Evolutionary conservation across 2,113 vertebrate species (phyloP), one percentile per base, ranked within the genome.

Genomic region (Dicrurus megarhynchus): DNA sequence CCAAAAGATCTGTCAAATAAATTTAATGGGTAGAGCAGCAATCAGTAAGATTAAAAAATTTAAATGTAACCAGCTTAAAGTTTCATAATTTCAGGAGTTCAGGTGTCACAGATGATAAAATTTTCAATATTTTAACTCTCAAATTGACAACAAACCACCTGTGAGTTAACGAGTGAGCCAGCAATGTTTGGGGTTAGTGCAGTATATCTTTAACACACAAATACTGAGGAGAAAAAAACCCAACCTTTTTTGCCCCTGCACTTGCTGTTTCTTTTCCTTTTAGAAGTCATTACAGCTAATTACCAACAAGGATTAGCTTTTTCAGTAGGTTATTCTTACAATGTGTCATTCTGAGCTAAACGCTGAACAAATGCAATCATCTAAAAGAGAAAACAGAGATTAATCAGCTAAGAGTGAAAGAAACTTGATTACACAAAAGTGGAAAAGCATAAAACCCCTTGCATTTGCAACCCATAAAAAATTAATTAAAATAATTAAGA

Each of bases 401-500:
- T 94, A 94, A 89, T 95, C 80, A 95, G 53, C 52, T 91, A 92
- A 82, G 49, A 90, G 41, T 44, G 80, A 87, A 95, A 92, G 75
- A 88, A 89, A 87, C 35, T 75, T 89, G 69, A 91, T 96, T 94
- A 82, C 41, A 64, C 47, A 13, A 32, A 94, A 93, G 42, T 78
- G 57, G 33, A 18, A 70, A 87, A 70, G 61, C 53, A 65, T 46
- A 86, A 90, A 91, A 10, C 1, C 26, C 35, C 24, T 86, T 87
- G 52, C 17, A 78, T 81, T 95, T 94, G 52, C 44, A 92, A 56
- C 12, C 33, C 37, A 56, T 52, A 60, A 63, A 91, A 91, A 56
- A 89, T 87, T 93, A 94, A 96, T 92, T 93, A 67, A 93, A 93
- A 83, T 92, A 65, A 93, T 86, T 77, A 89, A 67, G 64, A 88